phyloP scores from a whole-genome alignment of 2,113 vertebrate genomes.

The Cacatua alba region DNA sequence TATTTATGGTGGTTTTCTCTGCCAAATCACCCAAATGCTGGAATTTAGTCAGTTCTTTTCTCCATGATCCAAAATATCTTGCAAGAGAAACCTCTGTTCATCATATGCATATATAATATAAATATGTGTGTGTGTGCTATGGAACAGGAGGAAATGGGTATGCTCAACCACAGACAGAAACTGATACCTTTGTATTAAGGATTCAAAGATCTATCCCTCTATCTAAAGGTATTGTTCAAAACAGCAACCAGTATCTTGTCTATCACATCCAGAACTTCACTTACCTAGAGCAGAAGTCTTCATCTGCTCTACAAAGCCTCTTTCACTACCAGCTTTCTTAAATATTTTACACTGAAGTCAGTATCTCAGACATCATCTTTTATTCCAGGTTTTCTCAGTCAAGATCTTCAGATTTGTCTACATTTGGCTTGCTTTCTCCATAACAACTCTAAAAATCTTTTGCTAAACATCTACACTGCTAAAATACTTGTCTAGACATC shows the following conservation, averaged over 20 bases:
- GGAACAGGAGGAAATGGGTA: background rate
- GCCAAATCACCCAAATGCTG: background rate
- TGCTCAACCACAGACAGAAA: background rate
- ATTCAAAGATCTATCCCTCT: background rate
- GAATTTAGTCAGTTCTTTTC: background rate
- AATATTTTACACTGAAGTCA: background rate
- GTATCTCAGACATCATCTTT: background rate
- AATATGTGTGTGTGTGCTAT: rapidly evolving
- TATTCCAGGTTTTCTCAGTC: background rate
- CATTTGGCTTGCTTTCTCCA: background rate
- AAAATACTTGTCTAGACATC: background rate
- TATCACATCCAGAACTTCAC: background rate
- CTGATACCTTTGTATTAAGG: background rate
- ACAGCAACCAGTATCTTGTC: background rate
- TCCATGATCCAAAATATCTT: background rate
- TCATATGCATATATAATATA: rapidly evolving
- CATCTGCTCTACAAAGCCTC: background rate
- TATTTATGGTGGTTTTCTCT: background rate
- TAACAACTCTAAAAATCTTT: background rate
- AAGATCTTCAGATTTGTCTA: background rate
- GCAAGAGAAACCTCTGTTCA: background rate
- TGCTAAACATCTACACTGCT: background rate
- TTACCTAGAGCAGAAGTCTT: background rate
- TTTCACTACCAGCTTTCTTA: background rate
- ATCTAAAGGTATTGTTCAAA: background rate